Percentiles rank a stretch among this genome's conserved stretches.
Evolutionary conservation across 2,888 invertebrate genomes (phyloP).

Genomic region (Asteroscopus sphinx): DNA sequence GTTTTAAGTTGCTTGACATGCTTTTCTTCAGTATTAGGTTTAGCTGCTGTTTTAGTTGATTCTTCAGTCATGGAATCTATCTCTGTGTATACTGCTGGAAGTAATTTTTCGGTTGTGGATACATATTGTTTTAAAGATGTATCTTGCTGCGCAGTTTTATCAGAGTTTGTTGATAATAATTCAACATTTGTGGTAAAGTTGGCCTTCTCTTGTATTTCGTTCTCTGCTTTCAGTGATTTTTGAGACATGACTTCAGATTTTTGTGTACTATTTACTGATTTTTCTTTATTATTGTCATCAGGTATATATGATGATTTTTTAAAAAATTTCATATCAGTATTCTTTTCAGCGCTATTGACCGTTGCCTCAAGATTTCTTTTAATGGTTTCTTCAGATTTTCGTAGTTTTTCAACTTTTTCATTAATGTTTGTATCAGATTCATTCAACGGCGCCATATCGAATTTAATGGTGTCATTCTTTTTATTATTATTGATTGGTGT

Average conservation of each 20-base stretch:
- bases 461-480: too few species aligned
- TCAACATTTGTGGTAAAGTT: not conserved
- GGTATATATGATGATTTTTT: not conserved
- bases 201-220: not conserved
- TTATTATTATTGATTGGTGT: not conserved
- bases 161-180: not conserved
- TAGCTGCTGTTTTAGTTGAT: not conserved
- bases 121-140: not conserved
- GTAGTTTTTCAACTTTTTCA: not conserved
- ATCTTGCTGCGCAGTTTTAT: not conserved
- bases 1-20: not conserved
- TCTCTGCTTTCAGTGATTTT: not conserved
- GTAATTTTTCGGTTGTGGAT: not conserved
- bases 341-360: not conserved
- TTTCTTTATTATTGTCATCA: not conserved
- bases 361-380: not conserved
- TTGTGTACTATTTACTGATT: not conserved
- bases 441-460: too few species aligned
- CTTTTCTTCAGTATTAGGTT: not conserved
- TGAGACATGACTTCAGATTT: not conserved
- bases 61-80: not conserved
- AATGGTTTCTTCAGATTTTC: not conserved
- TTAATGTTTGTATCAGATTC: not conserved
- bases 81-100: not conserved
- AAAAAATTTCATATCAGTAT: not conserved